These are phyloP conservation scores for Ochropleura leucogaster DNA, from an alignment of 2,888 invertebrate genomes.

Conservation along the genomic window DNA sequence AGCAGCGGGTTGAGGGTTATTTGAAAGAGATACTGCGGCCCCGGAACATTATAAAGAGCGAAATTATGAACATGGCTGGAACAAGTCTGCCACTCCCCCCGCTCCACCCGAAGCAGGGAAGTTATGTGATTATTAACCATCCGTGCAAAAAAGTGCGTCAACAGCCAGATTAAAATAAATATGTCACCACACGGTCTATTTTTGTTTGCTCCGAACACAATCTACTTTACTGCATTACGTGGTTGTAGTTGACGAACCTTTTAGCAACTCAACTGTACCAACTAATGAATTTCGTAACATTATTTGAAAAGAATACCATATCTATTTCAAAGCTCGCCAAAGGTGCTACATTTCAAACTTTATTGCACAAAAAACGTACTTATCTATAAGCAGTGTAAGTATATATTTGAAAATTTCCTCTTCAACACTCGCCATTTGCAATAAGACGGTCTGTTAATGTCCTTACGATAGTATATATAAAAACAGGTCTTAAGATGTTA, in stretches of 20 bases:
- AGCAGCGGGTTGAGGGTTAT: too few species aligned
- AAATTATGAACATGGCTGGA: too few species aligned
- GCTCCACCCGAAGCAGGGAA: too few species aligned
- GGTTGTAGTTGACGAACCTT: neutral
- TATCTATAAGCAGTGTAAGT: conserved; percentile 65
- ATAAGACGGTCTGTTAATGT: conserved; percentile 74
- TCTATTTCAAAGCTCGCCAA: conserved; percentile 65
- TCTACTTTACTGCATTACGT: neutral
- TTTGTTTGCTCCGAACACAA: neutral
- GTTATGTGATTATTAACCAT: too few species aligned
- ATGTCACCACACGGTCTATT: neutral
- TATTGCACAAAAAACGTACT: conserved; percentile 79
- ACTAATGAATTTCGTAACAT: too few species aligned
- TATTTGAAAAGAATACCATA: conserved; percentile 54
- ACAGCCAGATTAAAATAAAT: neutral
- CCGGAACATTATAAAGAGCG: too few species aligned
- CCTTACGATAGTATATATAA: conserved; percentile 76
- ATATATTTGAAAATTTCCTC: conserved; percentile 78
- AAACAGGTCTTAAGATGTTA: conserved; percentile 64
- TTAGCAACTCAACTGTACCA: neutral
- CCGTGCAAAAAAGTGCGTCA: neutral
- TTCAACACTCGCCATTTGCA: conserved; percentile 71
- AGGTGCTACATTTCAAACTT: conserved; percentile 78
- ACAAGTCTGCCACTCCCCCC: too few species aligned
- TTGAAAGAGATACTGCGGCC: too few species aligned